Conservation (phyloP, 2,888 invertebrate species). For the Trisateles emortualis region DNA sequence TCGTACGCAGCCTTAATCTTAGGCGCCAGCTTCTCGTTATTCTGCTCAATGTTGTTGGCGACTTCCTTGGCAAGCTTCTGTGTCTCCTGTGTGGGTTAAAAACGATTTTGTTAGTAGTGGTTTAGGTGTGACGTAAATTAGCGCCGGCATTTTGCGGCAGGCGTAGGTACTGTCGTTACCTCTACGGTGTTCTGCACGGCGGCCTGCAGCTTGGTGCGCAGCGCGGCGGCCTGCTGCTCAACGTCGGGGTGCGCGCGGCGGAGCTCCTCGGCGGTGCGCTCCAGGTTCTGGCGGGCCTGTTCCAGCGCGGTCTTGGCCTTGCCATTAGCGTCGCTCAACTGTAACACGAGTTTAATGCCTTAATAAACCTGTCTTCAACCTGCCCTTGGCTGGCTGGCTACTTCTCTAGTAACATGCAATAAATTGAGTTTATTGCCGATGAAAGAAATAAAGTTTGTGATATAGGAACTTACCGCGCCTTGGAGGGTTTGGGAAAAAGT, state of each 20-base stretch:
- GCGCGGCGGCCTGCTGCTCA: constrained; percentile 66
- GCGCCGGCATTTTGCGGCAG: not conserved
- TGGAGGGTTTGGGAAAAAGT: constrained; percentile 64
- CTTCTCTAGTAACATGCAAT: not conserved
- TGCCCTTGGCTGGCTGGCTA: not conserved
- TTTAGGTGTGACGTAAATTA: not conserved
- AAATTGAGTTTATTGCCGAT: not conserved
- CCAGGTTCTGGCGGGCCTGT: constrained; percentile 61
- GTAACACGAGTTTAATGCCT: constrained; percentile 15
- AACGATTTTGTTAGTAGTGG: not conserved
- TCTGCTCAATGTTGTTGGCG: constrained; percentile 64
- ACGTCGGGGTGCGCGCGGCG: constrained; percentile 77
- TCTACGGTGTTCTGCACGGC: constrained; percentile 67
- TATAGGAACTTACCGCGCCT: constrained; percentile 65
- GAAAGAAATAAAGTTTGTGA: not conserved
- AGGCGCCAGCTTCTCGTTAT: constrained; percentile 76
- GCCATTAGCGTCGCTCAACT: constrained; percentile 74
- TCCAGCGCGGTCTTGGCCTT: constrained; percentile 75
- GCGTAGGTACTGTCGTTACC: constrained; percentile 45
- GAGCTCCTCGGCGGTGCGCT: constrained; percentile 68
- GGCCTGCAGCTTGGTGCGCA: constrained; percentile 65
- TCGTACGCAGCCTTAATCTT: constrained; percentile 76
- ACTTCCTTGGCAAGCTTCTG: constrained; percentile 75
- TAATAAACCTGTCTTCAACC: not conserved
- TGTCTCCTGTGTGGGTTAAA: constrained; percentile 55